These are phyloP conservation scores for Perithous albicinctus DNA, from an alignment of 2,888 invertebrate species.

Conservation along the genomic window DNA sequence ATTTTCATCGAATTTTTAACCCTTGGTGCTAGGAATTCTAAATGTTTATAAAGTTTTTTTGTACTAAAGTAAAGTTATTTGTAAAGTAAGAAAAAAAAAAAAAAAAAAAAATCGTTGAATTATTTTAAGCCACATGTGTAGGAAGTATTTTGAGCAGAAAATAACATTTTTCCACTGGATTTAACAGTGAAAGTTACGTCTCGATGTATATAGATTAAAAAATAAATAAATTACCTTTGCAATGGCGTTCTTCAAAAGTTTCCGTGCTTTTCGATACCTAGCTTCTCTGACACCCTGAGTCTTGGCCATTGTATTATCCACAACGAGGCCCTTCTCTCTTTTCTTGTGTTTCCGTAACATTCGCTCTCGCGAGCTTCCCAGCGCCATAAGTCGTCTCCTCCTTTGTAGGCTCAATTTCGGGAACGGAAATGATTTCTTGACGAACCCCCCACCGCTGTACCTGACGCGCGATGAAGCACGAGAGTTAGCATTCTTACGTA, in stretches of 20 bases:
- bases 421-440: slow-evolving; percentile 87
- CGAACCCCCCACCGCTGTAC: slow-evolving; percentile 86
- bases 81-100: no score
- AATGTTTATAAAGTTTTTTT: no score
- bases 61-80: no score
- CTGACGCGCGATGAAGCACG: slow-evolving; percentile 71
- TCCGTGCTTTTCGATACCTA: slow-evolving; percentile 84
- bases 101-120: no score
- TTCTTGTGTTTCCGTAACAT: slow-evolving; percentile 83
- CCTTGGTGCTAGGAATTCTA: no score
- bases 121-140: no score
- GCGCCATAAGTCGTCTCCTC: slow-evolving; percentile 85
- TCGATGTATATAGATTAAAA: no score
- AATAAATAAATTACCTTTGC: no score
- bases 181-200: no score
- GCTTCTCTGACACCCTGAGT: slow-evolving; percentile 81
- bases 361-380: slow-evolving; percentile 83
- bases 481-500: slow-evolving; percentile 54
- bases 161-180: no score
- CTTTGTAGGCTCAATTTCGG: slow-evolving; percentile 86
- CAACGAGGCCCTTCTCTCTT: slow-evolving; percentile 77
- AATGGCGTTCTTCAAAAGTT: slow-evolving; percentile 84
- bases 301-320: slow-evolving; percentile 76
- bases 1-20: no score
- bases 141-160: no score